phyloP scores from a whole-genome alignment of 2,888 invertebrate genomes.

The Oligia fasciuncula region DNA sequence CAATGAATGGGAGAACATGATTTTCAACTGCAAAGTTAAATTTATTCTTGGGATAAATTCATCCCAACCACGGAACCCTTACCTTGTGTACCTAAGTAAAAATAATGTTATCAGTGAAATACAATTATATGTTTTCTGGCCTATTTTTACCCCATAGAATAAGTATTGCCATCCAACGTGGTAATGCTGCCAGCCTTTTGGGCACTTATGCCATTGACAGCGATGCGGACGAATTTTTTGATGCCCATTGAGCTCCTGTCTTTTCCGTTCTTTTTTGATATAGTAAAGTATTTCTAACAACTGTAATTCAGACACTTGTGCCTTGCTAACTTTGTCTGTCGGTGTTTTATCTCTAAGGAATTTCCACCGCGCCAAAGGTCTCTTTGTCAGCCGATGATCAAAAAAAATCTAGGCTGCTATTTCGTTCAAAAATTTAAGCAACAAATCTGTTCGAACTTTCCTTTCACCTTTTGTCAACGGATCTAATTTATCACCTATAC shows the following conservation, averaged over 20 bases:
- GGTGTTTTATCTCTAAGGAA: not conserved
- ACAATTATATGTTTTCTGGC: not conserved
- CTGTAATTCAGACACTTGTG: not conserved
- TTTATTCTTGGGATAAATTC: not conserved
- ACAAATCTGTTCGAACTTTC: constrained; percentile 21
- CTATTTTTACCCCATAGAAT: too few relatives aligned
- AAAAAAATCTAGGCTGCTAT: not conserved
- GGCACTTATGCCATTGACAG: too few relatives aligned
- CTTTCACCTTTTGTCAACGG: constrained; percentile 36
- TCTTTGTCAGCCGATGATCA: not conserved
- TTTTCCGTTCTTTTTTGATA: not conserved
- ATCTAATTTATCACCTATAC: constrained; percentile 30
- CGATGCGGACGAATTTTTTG: too few relatives aligned
- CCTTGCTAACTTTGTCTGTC: not conserved
- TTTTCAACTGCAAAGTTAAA: too few relatives aligned
- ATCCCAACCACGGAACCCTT: not conserved
- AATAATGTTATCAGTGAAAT: not conserved
- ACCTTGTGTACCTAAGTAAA: not conserved
- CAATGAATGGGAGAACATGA: too few relatives aligned
- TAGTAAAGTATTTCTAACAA: not conserved
- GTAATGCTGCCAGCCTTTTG: too few relatives aligned
- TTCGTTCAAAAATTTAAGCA: constrained; percentile 6
- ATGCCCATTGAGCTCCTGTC: too few relatives aligned
- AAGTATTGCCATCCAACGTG: too few relatives aligned
- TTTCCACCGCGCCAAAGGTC: not conserved